Conservation (phyloP, 2,797 vertebrate genomes). For the Pogonophryne albipinna region DNA sequence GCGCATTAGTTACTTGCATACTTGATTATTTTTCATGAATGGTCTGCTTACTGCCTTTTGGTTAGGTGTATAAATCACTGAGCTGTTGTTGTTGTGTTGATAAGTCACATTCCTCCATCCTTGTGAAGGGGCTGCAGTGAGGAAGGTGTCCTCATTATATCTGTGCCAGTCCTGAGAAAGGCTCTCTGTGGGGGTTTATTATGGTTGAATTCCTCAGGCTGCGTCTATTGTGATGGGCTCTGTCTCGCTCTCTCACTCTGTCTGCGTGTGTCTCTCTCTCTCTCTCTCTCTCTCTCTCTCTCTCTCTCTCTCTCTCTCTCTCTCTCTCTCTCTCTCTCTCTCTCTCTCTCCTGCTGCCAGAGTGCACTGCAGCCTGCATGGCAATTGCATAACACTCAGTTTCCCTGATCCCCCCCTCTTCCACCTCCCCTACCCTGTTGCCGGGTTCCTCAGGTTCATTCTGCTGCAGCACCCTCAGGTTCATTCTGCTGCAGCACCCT, state of each 20-base stretch:
- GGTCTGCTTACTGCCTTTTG: slow-evolving; percentile 28
- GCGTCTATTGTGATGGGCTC: slow-evolving; percentile 67
- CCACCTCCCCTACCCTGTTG: slow-evolving; percentile 50
- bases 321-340: not conserved
- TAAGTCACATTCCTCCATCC: slow-evolving; percentile 66
- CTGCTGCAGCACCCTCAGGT: slow-evolving; percentile 69
- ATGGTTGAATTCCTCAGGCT: slow-evolving; percentile 63
- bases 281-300: not conserved
- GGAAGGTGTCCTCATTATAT: slow-evolving; percentile 62
- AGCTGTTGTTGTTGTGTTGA: slow-evolving; percentile 27
- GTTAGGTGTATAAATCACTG: not conserved
- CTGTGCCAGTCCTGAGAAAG: slow-evolving; percentile 46
- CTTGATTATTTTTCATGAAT: slow-evolving; percentile 8
- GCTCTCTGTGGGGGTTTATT: slow-evolving; percentile 65
- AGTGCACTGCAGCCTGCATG: slow-evolving; percentile 77
- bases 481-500: slow-evolving; percentile 70
- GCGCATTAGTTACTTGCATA: slow-evolving; percentile 37
- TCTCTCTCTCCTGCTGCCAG: slow-evolving; percentile 39
- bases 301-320: not conserved
- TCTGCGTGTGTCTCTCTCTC: slow-evolving; percentile 27
- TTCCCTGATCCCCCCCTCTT: slow-evolving; percentile 26
- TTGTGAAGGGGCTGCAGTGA: slow-evolving; percentile 45
- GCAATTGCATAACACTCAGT: slow-evolving; percentile 80
- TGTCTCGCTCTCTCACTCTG: slow-evolving; percentile 46
- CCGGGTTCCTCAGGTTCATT: slow-evolving; percentile 77